These are phyloP conservation scores for Capreolus pygargus DNA, from an alignment of 2,113 vertebrate species.

Conservation along the genomic window DNA sequence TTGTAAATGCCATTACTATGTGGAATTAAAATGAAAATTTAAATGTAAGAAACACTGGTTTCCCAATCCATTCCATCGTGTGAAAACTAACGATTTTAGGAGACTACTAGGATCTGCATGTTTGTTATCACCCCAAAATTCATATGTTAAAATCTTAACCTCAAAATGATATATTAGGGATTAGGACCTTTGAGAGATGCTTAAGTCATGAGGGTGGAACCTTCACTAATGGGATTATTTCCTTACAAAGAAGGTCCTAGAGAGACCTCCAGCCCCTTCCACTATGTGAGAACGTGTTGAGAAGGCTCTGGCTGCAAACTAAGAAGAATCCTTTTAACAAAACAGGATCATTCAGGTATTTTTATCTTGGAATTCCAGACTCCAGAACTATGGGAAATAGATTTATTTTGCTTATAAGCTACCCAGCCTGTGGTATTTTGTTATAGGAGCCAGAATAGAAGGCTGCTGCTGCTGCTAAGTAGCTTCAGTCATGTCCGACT, in stretches of 20 bases:
- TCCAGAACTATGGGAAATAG: neutral
- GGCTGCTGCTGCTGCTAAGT: no score
- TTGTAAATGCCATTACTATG: neutral
- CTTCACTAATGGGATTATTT: neutral
- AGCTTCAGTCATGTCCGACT: no score
- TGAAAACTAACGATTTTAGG: neutral
- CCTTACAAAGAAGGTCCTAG: neutral
- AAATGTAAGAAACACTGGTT: neutral
- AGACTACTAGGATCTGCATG: neutral
- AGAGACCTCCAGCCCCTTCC: neutral
- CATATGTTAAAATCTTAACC: neutral
- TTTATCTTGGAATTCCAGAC: neutral
- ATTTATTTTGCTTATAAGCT: neutral
- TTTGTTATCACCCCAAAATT: neutral
- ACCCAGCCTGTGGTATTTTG: neutral
- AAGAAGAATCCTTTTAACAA: neutral
- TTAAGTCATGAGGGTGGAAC: neutral
- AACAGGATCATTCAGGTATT: neutral
- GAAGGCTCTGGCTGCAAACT: neutral
- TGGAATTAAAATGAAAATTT: neutral
- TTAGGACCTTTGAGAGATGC: neutral
- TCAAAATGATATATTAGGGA: neutral
- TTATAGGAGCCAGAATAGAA: neutral
- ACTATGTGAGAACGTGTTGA: neutral
- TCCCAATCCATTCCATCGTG: neutral